phyloP scores from a whole-genome alignment of 1,140 invertebrate species.

The Campodea augens region DNA sequence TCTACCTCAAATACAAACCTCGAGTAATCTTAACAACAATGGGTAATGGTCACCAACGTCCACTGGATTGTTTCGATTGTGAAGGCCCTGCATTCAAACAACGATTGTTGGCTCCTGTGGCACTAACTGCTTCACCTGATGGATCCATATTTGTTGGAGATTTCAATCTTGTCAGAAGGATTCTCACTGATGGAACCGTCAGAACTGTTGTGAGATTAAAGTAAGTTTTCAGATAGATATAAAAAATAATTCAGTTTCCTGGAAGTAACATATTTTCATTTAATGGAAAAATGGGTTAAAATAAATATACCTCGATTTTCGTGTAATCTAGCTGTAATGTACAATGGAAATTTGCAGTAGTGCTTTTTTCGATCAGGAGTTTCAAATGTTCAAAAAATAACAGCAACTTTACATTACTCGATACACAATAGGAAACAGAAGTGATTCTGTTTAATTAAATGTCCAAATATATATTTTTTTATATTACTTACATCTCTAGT shows the following conservation, averaged over 20 bases:
- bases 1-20: constrained; percentile 85
- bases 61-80: constrained; percentile 61
- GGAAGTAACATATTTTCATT: neutral
- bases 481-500: no score
- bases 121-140: constrained; percentile 71
- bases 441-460: no score
- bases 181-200: constrained; percentile 70
- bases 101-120: constrained; percentile 71
- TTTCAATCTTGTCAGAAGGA: constrained; percentile 81
- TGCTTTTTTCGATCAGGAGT: no score
- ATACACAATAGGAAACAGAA: no score
- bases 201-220: constrained; percentile 74
- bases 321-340: no score
- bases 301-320: no score
- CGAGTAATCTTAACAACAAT: constrained; percentile 76
- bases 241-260: neutral
- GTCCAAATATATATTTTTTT: no score
- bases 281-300: no score
- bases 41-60: constrained; percentile 77
- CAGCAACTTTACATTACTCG: no score
- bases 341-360: no score
- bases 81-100: constrained; percentile 63
- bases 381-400: no score
- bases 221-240: constrained; percentile 31
- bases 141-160: constrained; percentile 91